These are phyloP conservation scores for Blastobasis lacticolella DNA, from an alignment of 2,888 invertebrate genomes.

Conservation along the genomic window DNA sequence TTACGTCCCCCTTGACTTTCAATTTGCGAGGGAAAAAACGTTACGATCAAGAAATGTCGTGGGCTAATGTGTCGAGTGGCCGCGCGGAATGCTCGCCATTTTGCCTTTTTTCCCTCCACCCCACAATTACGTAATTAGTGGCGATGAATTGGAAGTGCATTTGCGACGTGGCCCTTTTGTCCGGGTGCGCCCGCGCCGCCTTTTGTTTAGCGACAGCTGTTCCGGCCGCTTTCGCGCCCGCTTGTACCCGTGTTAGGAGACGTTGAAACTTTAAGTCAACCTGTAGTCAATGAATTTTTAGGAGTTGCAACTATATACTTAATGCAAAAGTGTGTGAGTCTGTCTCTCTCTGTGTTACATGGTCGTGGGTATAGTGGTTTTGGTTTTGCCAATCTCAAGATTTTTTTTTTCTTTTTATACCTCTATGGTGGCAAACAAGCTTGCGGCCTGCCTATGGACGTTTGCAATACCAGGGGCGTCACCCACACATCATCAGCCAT, in stretches of 20 bases:
- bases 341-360: conserved; percentile 19
- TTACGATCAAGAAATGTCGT: conserved; percentile 50
- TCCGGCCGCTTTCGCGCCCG: conserved; percentile 43
- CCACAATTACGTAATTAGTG: conserved; percentile 72
- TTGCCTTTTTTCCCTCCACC: conserved; percentile 46
- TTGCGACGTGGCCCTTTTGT: conserved; percentile 62
- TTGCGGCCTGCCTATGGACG: no score
- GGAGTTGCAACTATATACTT: neutral
- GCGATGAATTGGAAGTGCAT: conserved; percentile 66
- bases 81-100: conserved; percentile 63
- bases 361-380: conserved; percentile 28
- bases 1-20: conserved; percentile 44
- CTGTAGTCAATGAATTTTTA: neutral
- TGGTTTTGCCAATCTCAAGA: no score
- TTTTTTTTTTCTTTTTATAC: no score
- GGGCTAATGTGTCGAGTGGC: conserved; percentile 60
- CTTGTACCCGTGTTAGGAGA: conserved; percentile 10
- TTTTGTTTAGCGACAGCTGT: conserved; percentile 61
- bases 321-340: conserved; percentile 14
- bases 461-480: no score
- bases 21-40: conserved; percentile 43
- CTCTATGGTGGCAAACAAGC: no score
- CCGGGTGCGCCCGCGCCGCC: conserved; percentile 48
- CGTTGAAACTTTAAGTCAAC: neutral
- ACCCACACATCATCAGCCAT: no score